Conservation (phyloP, 2,888 invertebrate genomes). For the Geotrupes spiniger region DNA sequence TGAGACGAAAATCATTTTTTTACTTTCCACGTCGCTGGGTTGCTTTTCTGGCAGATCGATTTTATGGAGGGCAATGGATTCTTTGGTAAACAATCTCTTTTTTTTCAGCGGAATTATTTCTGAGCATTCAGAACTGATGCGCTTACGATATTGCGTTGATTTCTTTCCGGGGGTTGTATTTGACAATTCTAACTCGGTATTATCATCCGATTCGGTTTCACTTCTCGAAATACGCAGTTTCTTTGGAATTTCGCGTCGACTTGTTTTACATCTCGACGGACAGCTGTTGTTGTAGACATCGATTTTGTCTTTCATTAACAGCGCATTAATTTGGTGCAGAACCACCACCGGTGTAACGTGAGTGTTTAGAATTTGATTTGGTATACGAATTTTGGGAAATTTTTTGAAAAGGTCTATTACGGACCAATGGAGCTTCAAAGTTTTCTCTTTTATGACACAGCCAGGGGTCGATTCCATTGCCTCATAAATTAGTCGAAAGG, state of each 20-base stretch:
- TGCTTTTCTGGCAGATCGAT: background rate
- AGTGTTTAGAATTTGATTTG: background rate
- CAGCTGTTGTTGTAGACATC: no score
- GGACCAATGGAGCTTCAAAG: background rate
- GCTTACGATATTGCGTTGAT: background rate
- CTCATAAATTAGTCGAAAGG: no score
- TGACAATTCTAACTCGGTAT: no score
- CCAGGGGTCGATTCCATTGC: no score
- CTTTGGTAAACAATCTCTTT: background rate
- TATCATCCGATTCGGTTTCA: no score
- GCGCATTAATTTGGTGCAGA: background rate
- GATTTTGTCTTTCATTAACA: no score
- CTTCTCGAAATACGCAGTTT: no score
- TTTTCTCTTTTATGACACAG: no score
- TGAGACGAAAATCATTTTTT: slow-evolving; percentile 1
- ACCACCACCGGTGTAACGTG: background rate
- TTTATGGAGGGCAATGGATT: background rate
- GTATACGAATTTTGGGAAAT: background rate
- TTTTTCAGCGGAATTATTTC: background rate
- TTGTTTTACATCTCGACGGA: no score
- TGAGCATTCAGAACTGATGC: background rate
- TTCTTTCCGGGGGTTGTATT: no score
- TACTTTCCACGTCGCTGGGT: background rate
- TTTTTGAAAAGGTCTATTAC: background rate
- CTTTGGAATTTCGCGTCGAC: no score